Base-by-base conservation (phyloP, 2,888 invertebrate species). In the Hetaerina titia region DNA sequence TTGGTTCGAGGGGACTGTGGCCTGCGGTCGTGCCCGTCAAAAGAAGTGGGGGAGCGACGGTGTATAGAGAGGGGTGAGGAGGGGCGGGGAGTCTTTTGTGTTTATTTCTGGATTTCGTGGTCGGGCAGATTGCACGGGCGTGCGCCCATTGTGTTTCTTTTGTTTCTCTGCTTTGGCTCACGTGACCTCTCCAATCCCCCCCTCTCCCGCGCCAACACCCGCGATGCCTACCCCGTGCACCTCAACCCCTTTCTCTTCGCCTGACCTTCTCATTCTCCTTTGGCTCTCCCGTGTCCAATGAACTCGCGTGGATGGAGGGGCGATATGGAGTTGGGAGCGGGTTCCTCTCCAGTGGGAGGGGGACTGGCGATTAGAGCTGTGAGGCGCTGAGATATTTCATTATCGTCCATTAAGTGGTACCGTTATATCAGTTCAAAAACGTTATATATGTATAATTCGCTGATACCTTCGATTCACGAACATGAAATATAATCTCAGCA, bases 71-170 rank as follows among this genome's bases (percentile, higher is more conserved):
- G 22, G 81, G 69, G 81, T 31, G 81, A 15, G 31, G 31, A 81
- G 31, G 6, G 81, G 15, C 13, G 25, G 45, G 4, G 81, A 31
- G 81, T 31, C 63, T 90, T 90, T 90, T 22, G 90, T 64, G 63
- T 90, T 90, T 90, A 90, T 90, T 90, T 64, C 90, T 90, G 90
- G 90, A 63, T 90, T 90, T 64, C 90, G 63, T 90, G 90, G 64
- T 64, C 64, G 31, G 64, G 64, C 90, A 9, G 64, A 90, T 90
- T 64, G 63, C 63, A 45, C 64, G 90, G 90, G 90, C 64, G 90
- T 64, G 90, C 64, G 63, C 90, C 31, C 17, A 25, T n/a, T 63
- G 64, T 90, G n/a, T 89, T 89, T 69, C 64, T 90, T 90, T 90
- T 90, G 90, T 90, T 90, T 90, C 58, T n/a, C 89, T 57, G 19